Evolutionary conservation across 1,140 invertebrate genomes (phyloP), one percentile per base, ranked within the genome.

Genomic region (Papilio helenus): DNA sequence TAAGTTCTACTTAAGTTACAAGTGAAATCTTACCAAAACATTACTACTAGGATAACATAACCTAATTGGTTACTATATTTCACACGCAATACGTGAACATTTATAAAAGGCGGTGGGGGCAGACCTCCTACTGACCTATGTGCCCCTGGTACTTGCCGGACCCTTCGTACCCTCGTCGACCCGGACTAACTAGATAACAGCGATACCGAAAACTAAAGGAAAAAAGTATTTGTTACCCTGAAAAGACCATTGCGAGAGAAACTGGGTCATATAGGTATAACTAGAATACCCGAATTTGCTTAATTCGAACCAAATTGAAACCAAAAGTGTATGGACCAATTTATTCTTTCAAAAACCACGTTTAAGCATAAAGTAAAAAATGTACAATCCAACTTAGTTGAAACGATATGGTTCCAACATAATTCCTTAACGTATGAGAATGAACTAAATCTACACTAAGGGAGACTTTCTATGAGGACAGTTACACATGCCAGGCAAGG

Each of bases 131-230:
- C 86, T 84, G 85, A 88, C 86, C 84, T 84, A 84, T 89, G 88
- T 82, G 82, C 84, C 82, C 86, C 87, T 84, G 83, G 86, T 89
- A 86, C 89, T 88, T 88, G 89, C 84, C 83, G 81, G 88, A 90
- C 89, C 90, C 88, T 90, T 89, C 88, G 87, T 86, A 93, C 92
- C 90, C 90, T 91, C 87, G 90, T 93, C 90, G 85, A 88, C 88
- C 88, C 86, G 80, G 82, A 80, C 91, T 92, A 93, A 94, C 92
- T 92, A 94, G 92, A 93, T 93, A 94, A 89, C 88, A 82, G 88
- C 90, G 88, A 90, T 92, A 91, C 89, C 87, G 83, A 85, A 91
- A 89, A 91, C 90, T 92, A 92, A 89, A 90, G 90, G 34, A 88
- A 92, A 93, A n/a, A 93, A 93, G 89, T 91, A 90, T 90, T 92